Conservation (phyloP, 2,797 vertebrate species). For the Microtus agrestis region DNA sequence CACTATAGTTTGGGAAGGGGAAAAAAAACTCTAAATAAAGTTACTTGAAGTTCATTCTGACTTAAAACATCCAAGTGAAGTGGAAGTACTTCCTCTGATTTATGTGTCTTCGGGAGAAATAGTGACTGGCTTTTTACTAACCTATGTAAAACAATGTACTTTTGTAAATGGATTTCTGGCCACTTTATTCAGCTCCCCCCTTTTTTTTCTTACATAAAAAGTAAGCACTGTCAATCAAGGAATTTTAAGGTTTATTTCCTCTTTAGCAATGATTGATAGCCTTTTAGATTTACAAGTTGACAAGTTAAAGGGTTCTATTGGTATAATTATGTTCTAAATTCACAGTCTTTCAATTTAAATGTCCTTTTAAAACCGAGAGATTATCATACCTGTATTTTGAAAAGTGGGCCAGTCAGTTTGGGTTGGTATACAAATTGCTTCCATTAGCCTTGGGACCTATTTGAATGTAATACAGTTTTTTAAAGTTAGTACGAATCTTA, state of each 20-base stretch:
- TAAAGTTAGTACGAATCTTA: constrained; percentile 89
- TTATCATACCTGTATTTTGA: constrained; percentile 92
- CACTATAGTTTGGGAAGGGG: constrained; percentile 83
- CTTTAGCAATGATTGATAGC: constrained; percentile 93
- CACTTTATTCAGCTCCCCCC: constrained; percentile 86
- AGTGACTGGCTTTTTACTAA: constrained; percentile 92
- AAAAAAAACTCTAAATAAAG: constrained; percentile 88
- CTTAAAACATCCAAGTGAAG: constrained; percentile 89
- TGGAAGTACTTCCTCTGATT: constrained; percentile 91
- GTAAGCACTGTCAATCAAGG: constrained; percentile 92
- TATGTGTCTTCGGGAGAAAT: constrained; percentile 90
- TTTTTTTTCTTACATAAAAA: constrained; percentile 86
- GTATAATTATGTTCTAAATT: constrained; percentile 94
- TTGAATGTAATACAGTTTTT: constrained; percentile 91
- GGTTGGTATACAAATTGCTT: constrained; percentile 91
- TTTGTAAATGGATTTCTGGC: constrained; percentile 92
- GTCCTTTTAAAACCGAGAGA: constrained; percentile 92
- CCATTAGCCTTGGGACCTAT: constrained; percentile 93
- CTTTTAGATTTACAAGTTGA: constrained; percentile 94
- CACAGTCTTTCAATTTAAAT: constrained; percentile 94
- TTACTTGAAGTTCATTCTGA: constrained; percentile 89
- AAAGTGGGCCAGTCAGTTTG: constrained; percentile 92
- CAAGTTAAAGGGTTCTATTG: constrained; percentile 94
- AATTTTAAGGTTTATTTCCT: constrained; percentile 92
- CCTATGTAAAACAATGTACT: constrained; percentile 92